Conservation (phyloP, 2,797 vertebrate genomes). For the Pseudomugil tenellus region DNA sequence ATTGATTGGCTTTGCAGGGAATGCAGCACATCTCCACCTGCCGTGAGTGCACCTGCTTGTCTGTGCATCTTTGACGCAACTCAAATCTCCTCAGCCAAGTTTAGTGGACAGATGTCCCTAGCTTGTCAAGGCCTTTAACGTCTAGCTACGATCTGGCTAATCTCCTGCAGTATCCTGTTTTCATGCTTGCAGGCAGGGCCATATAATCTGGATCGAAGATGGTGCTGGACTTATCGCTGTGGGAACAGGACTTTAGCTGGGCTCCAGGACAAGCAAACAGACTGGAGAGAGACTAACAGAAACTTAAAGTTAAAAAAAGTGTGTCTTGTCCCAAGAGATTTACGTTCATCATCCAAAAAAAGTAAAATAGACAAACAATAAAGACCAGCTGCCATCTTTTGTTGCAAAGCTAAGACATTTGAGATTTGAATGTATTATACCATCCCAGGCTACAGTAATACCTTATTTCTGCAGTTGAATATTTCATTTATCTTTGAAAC, state of each 20-base stretch:
- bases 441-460: too few species aligned
- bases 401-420: too few species aligned
- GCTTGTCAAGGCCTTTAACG: conserved; percentile 8
- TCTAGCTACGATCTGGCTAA: conserved; percentile 48
- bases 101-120: conserved; percentile 48
- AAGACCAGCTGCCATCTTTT: too few species aligned
- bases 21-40: conserved; percentile 39
- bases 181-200: conserved; percentile 34
- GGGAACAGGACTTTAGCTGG: conserved; percentile 7
- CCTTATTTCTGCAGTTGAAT: too few species aligned
- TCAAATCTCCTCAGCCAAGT: conserved; percentile 50
- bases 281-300: not conserved
- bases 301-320: not conserved
- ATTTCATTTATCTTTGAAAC: too few species aligned
- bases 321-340: not conserved
- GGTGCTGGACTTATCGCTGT: conserved; percentile 23
- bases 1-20: conserved; percentile 47
- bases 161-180: conserved; percentile 46
- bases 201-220: conserved; percentile 69
- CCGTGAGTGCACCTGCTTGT: conserved; percentile 2
- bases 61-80: conserved; percentile 38
- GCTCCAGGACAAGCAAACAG: not conserved
- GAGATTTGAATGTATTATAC: too few species aligned
- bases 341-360: not conserved
- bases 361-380: too few species aligned